Conservation (phyloP, 2,797 vertebrate genomes). For the Hemitrygon akajei region DNA sequence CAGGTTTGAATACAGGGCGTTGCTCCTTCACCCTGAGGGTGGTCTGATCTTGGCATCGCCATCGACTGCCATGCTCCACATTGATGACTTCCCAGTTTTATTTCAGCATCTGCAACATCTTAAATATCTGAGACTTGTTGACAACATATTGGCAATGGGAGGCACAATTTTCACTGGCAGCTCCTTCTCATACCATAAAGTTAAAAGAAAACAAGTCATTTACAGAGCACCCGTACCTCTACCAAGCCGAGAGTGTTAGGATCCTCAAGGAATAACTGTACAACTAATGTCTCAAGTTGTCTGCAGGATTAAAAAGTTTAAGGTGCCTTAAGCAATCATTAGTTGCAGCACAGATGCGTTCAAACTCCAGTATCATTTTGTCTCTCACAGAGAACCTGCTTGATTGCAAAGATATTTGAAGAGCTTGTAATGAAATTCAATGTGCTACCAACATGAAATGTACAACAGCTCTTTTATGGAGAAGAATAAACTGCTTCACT, state of each 20-base stretch:
- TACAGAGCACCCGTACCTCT: slow-evolving; percentile 3
- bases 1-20: no score
- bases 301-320: background rate
- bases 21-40: no score
- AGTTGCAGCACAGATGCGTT: background rate
- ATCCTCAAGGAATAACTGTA: background rate
- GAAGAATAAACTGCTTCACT: background rate
- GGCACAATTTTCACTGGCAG: background rate
- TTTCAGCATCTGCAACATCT: background rate
- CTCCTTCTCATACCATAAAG: background rate
- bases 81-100: no score
- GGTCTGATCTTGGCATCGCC: no score
- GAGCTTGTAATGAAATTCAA: background rate
- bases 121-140: background rate
- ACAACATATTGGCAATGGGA: background rate
- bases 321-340: background rate
- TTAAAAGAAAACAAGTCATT: background rate
- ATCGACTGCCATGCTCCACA: no score
- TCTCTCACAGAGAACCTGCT: background rate
- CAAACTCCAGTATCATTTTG: background rate
- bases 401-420: background rate
- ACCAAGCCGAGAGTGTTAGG: background rate
- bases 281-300: background rate
- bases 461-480: background rate
- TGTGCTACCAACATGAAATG: background rate